Percentiles rank a stretch among this genome's conserved stretches.
Evolutionary conservation across 2,888 invertebrate species (phyloP).

Genomic region (Melitaea athalia): DNA sequence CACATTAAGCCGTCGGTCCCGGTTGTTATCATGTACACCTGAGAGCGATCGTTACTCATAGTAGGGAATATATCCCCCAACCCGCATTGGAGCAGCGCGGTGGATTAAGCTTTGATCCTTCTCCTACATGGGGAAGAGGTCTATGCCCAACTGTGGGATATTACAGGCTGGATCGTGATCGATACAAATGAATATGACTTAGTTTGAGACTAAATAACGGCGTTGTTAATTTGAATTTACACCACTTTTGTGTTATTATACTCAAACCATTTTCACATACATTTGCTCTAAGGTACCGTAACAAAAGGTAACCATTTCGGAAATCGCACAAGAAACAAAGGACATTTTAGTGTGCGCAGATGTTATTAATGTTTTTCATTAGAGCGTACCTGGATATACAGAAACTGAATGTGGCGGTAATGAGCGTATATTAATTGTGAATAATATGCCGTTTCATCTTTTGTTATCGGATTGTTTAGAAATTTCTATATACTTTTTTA

Average conservation of each 20-base stretch:
- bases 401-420: slow-evolving; percentile 31
- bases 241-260: background rate
- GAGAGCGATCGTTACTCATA: too few relatives aligned
- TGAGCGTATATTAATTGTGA: slow-evolving; percentile 16
- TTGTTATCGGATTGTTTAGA: background rate
- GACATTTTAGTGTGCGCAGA: slow-evolving; percentile 63
- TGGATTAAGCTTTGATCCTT: too few relatives aligned
- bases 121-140: too few relatives aligned
- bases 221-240: too few relatives aligned
- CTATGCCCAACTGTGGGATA: too few relatives aligned
- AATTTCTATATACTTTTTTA: background rate
- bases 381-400: slow-evolving; percentile 41
- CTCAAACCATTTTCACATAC: slow-evolving; percentile 7
- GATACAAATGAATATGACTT: too few relatives aligned
- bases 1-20: too few relatives aligned
- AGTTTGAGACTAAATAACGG: too few relatives aligned
- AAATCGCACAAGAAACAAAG: slow-evolving; percentile 62
- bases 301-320: slow-evolving; percentile 51
- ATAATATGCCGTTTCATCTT: background rate
- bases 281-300: slow-evolving; percentile 13
- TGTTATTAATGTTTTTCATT: slow-evolving; percentile 72
- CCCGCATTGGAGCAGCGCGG: too few relatives aligned
- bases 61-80: too few relatives aligned
- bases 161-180: too few relatives aligned
- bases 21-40: too few relatives aligned